These are phyloP conservation scores for Drosophila pachea DNA, from an alignment of 1,140 invertebrate species.

Conservation along the genomic window DNA sequence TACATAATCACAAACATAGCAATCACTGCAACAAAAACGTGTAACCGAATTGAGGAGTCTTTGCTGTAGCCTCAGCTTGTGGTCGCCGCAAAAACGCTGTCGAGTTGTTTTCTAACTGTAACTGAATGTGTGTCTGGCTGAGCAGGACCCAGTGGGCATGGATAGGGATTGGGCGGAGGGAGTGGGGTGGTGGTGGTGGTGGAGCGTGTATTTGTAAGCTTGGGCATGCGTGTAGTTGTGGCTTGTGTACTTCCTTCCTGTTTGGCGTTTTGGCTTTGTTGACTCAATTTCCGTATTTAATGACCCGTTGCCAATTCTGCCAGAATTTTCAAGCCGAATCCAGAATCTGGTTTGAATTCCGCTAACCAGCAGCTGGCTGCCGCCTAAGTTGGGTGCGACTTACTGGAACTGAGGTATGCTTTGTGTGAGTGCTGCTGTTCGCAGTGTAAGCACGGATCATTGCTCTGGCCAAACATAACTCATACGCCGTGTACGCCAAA, in stretches of 20 bases:
- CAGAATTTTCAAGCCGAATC: slow-evolving; percentile 64
- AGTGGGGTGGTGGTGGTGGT: too few relatives aligned
- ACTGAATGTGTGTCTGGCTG: slow-evolving; percentile 1
- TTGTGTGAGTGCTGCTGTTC: neutral
- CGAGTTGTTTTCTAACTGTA: slow-evolving; percentile 34
- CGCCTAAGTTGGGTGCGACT: neutral
- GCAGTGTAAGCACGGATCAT: neutral
- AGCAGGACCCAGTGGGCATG: too few relatives aligned
- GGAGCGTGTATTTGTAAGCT: slow-evolving; percentile 14
- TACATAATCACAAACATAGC: slow-evolving; percentile 59
- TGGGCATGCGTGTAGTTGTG: slow-evolving; percentile 45
- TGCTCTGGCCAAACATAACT: slow-evolving; percentile 2
- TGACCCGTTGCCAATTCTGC: slow-evolving; percentile 75
- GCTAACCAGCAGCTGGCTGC: neutral
- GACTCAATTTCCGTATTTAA: slow-evolving; percentile 78
- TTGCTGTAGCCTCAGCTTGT: slow-evolving; percentile 45
- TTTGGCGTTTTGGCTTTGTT: slow-evolving; percentile 72
- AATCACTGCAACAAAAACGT: slow-evolving; percentile 35
- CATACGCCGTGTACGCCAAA: slow-evolving; percentile 12
- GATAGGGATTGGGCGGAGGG: too few relatives aligned
- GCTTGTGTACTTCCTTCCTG: slow-evolving; percentile 63
- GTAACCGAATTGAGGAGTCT: slow-evolving; percentile 49
- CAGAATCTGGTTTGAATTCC: slow-evolving; percentile 22
- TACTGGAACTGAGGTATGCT: neutral
- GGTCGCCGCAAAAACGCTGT: slow-evolving; percentile 49